A percentile compares a stretch with the other conserved stretches of the same genome.
These are phyloP conservation scores for Drosophila pallidifrons DNA, from an alignment of 1,140 invertebrate species.

Conservation along the genomic window DNA sequence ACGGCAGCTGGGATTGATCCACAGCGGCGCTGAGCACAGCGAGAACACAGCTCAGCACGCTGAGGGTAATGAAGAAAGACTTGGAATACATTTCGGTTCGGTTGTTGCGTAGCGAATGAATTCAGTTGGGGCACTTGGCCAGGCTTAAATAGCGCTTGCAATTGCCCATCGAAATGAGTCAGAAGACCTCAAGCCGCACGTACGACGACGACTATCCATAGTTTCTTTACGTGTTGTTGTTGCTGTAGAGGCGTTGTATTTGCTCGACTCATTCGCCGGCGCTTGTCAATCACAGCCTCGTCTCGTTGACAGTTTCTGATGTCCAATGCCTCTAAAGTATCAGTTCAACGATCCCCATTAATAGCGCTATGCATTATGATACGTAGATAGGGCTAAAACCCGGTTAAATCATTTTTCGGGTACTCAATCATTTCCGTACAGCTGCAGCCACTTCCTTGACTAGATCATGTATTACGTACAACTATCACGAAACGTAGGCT, in stretches of 20 bases:
- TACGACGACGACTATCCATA: conserved; percentile 21
- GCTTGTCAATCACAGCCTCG: conserved; percentile 65
- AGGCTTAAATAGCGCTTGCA: conserved; percentile 63
- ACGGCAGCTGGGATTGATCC: conserved; percentile 23
- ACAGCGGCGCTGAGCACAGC: conserved; percentile 43
- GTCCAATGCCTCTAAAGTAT: conserved; percentile 45
- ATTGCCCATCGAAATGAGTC: conserved; percentile 18
- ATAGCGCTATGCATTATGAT: conserved; percentile 32
- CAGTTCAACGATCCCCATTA: conserved; percentile 66
- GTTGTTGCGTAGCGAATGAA: conserved; percentile 55
- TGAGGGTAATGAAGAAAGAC: conserved; percentile 39
- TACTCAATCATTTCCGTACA: conserved; percentile 50
- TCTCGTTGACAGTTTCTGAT: conserved; percentile 38
- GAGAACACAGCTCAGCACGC: conserved; percentile 23
- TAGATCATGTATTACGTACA: conserved; percentile 8
- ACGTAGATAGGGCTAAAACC: conserved; percentile 9
- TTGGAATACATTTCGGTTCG: conserved; percentile 61
- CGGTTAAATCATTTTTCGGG: conserved; percentile 45
- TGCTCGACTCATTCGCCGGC: conserved; percentile 63
- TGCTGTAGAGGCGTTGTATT: conserved; percentile 43
- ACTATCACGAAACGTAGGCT: conserved; percentile 22
- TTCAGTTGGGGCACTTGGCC: conserved; percentile 8
- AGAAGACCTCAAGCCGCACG: conserved; percentile 31
- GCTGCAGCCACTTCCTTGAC: conserved; percentile 10
- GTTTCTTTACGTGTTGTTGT: conserved; percentile 41